Evolutionary conservation across 1,140 invertebrate genomes (phyloP).

Genomic region (Colletes gigas): DNA sequence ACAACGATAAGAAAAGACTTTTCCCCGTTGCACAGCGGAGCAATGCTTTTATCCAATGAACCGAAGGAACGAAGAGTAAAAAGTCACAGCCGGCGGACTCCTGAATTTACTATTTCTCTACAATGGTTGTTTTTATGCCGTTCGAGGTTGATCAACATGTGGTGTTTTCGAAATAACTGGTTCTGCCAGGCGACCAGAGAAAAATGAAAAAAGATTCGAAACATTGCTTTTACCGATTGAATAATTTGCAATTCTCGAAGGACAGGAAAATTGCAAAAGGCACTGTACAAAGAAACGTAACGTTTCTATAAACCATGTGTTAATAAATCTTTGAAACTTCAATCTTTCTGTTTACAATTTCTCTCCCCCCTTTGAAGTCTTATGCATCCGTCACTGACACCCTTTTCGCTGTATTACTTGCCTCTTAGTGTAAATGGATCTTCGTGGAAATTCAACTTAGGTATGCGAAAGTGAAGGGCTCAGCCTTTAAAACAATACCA

Average conservation of each 20-base stretch:
- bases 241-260: background rate
- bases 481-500: too few species aligned
- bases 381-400: too few species aligned
- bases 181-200: background rate
- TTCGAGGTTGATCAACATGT: constrained; percentile 19
- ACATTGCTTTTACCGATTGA: background rate
- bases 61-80: background rate
- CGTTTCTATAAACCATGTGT: too few species aligned
- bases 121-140: background rate
- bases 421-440: too few species aligned
- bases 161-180: background rate
- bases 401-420: too few species aligned
- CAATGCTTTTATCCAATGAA: constrained; percentile 26
- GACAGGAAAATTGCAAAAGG: too few species aligned
- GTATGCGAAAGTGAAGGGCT: too few species aligned
- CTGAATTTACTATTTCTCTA: background rate
- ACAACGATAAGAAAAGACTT: background rate
- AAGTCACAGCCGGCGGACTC: background rate
- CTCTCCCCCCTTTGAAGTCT: too few species aligned
- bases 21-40: background rate
- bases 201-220: background rate
- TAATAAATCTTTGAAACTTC: too few species aligned
- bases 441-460: too few species aligned
- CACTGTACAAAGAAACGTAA: too few species aligned
- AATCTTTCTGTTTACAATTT: too few species aligned